Base-by-base conservation (phyloP, 2,113 vertebrate genomes). In the Oryzias woworae region DNA sequence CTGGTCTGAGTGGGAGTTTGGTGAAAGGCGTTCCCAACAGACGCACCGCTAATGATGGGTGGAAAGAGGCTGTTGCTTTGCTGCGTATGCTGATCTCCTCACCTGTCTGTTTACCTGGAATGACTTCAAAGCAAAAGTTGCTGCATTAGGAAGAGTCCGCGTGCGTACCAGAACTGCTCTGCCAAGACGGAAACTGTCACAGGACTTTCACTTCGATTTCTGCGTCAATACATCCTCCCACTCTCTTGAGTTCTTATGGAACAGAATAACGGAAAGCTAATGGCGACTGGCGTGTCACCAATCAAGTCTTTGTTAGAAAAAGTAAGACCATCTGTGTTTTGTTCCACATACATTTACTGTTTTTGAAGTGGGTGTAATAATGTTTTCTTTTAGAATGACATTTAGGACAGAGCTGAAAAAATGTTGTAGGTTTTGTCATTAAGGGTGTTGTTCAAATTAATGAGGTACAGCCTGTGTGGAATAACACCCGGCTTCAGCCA, bases 211-310 rank as follows among this genome's bases (percentile, higher is more conserved):
- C 43, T 69, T 77, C 50, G 65, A 83, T 79, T 66, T 80, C 26
- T 73, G 43, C 60, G 84, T 91, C 78, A 66, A 83, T 78, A 50
- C 49, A 23, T 61, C 66, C 59, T 16, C 79, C 79, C 52, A 66
- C 75, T 42, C 64, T 23, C 31, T 71, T 63, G 53, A 12, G 28
- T 31, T 74, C 36, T 57, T 54, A 63, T 44, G 57, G 60, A 51
- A 60, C 42, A 46, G 56, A 73, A 67, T 61, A 52, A 77, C 58
- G 69, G 58, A 12, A 16, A 15, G 65, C 78, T 69, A 43, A 67
- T 78, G 47, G n/a, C 20, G 49, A 58, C 31, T 49, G 54, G 42
- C 43, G 53, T n/a, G 42, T 61, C 10, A 46, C 46, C 51, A 63
- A 44, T 26, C 6, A 15, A 15, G 28, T 56, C 45, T 54, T 24